Percentiles rank a stretch among this genome's conserved stretches.
phyloP scores from a whole-genome alignment of 1,140 invertebrate genomes.

The Cydia splendana region DNA sequence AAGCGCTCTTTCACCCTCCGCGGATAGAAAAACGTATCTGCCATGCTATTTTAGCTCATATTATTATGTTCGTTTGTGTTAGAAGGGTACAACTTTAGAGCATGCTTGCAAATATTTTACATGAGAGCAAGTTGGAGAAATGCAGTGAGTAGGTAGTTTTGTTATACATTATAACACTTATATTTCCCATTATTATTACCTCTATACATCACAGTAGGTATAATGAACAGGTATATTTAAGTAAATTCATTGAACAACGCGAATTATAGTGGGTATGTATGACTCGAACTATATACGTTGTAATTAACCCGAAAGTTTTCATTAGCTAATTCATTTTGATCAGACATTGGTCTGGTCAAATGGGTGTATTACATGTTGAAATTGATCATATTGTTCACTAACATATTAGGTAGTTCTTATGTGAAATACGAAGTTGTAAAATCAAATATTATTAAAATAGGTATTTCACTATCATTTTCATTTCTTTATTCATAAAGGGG shows the following conservation, averaged over 20 bases:
- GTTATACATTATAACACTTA: too few relatives aligned
- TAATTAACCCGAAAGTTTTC: not conserved
- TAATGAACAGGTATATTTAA: too few relatives aligned
- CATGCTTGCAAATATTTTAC: not conserved
- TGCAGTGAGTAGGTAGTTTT: not conserved
- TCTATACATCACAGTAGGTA: too few relatives aligned
- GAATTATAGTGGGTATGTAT: not conserved
- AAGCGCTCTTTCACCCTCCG: slow-evolving; percentile 9
- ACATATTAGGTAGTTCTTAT: slow-evolving; percentile 24
- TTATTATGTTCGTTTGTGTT: slow-evolving; percentile 2
- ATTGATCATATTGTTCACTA: too few relatives aligned
- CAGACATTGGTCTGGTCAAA: too few relatives aligned
- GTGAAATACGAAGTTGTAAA: not conserved
- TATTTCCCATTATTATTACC: too few relatives aligned
- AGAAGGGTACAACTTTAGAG: not conserved
- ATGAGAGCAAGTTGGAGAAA: not conserved
- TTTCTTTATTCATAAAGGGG: slow-evolving; percentile 47
- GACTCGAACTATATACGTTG: not conserved
- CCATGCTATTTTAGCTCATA: slow-evolving; percentile 2
- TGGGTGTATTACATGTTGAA: too few relatives aligned
- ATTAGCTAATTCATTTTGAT: not conserved
- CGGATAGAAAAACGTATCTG: not conserved
- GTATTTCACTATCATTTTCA: slow-evolving; percentile 39
- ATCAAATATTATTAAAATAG: not conserved
- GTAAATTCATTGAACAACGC: too few relatives aligned